Conservation (phyloP, 2,797 vertebrate genomes). For the Myotis planiceps region DNA sequence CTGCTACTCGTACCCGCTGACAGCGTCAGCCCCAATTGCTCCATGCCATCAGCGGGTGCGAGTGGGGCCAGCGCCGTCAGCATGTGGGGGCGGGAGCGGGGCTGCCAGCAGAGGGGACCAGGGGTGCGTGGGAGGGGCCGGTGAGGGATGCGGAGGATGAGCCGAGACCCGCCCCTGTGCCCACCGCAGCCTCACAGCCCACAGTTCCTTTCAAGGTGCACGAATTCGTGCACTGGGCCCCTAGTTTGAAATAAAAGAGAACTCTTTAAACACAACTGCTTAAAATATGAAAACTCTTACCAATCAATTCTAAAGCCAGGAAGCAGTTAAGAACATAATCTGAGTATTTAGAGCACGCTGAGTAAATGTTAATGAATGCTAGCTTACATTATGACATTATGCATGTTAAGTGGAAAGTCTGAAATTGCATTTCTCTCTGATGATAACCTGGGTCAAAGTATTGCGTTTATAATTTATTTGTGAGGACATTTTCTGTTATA, state of each 20-base stretch:
- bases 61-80: too few relatives aligned
- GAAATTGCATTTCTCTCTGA: constrained; percentile 16
- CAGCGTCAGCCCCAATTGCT: too few relatives aligned
- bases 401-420: constrained; percentile 42
- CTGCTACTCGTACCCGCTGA: too few relatives aligned
- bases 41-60: too few relatives aligned
- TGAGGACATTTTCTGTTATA: constrained; percentile 14
- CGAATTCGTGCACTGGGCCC: neutral
- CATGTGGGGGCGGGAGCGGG: too few relatives aligned
- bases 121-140: too few relatives aligned
- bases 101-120: too few relatives aligned
- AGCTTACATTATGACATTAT: constrained; percentile 17
- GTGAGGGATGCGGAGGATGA: too few relatives aligned
- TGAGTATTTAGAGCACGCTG: constrained; percentile 47
- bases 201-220: too few relatives aligned
- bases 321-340: constrained; percentile 1
- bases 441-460: constrained; percentile 10
- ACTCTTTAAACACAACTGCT: constrained; percentile 11
- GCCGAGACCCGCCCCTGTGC: too few relatives aligned
- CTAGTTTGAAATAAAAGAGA: neutral
- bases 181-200: too few relatives aligned
- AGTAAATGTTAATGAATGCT: constrained; percentile 65
- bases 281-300: neutral
- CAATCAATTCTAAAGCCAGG: constrained; percentile 12
- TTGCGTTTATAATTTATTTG: constrained; percentile 14